Percentiles rank a stretch among this genome's conserved stretches.
Evolutionary conservation across 2,113 vertebrate species (phyloP).

Genomic region (Hyperopisus bebe): DNA sequence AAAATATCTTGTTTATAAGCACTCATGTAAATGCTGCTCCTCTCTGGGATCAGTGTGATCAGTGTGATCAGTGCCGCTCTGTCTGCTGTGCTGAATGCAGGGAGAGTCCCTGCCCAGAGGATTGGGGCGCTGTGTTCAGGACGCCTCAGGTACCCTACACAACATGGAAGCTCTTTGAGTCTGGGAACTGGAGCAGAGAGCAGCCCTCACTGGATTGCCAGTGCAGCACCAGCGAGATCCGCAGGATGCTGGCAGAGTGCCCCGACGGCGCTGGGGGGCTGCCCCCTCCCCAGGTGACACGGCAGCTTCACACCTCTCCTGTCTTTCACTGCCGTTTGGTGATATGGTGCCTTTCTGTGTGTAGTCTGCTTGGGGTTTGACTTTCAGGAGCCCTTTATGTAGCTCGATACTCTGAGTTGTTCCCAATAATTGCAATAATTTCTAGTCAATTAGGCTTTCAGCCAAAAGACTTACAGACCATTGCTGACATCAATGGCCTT

Average conservation of each 20-base stretch:
- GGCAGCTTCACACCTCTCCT: neutral
- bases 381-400: neutral
- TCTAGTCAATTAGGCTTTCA: neutral
- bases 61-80: neutral
- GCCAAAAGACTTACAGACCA: neutral
- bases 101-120: conserved; percentile 36
- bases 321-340: neutral
- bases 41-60: neutral
- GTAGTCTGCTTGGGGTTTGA: neutral
- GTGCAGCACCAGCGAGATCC: conserved; percentile 65
- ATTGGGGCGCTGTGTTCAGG: conserved; percentile 37
- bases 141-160: conserved; percentile 43
- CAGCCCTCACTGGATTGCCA: conserved; percentile 63
- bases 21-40: neutral
- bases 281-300: conserved; percentile 71
- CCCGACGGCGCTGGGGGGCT: conserved; percentile 67
- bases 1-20: neutral
- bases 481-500: neutral
- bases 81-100: conserved; percentile 13
- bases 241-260: conserved; percentile 75
- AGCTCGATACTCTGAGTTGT: neutral
- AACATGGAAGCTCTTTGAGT: conserved; percentile 48
- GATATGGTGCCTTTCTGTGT: neutral
- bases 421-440: neutral
- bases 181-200: conserved; percentile 62